Evolutionary conservation across 2,113 vertebrate species (phyloP).

Genomic region (Ophthalmolycus amberensis): DNA sequence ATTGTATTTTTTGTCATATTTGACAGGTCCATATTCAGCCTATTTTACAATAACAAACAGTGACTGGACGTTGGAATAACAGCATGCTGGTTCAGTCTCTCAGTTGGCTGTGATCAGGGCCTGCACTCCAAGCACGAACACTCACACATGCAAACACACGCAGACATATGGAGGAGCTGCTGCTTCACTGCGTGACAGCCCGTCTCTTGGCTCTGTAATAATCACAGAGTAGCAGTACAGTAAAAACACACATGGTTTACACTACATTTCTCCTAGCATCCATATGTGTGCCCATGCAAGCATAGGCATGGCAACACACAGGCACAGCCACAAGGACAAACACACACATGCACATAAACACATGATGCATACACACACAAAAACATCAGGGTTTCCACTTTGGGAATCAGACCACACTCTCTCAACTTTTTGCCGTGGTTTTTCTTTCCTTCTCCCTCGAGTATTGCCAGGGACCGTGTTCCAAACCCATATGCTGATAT

Average conservation of each 20-base stretch:
- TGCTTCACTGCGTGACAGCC: conserved; percentile 57
- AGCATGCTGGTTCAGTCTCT: not conserved
- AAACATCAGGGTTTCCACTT: conserved; percentile 76
- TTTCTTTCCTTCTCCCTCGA: conserved; percentile 66
- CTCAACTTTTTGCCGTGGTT: conserved; percentile 62
- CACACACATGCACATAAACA: conserved; percentile 24
- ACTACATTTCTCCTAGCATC: conserved; percentile 61
- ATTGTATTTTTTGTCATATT: not conserved
- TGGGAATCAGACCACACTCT: conserved; percentile 73
- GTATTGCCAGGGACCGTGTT: conserved; percentile 67
- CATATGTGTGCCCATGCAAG: conserved; percentile 60
- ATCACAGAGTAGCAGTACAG: conserved; percentile 71
- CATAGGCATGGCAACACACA: conserved; percentile 33
- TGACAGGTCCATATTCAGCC: not conserved
- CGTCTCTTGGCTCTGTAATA: conserved; percentile 62
- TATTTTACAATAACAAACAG: conserved; percentile 13
- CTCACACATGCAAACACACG: conserved; percentile 18
- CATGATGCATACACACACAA: conserved; percentile 24
- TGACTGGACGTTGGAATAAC: conserved; percentile 23
- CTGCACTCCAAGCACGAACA: conserved; percentile 19
- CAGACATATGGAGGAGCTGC: conserved; percentile 39
- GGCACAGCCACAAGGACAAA: conserved; percentile 25
- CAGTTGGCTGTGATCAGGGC: conserved; percentile 33
- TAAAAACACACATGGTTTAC: conserved; percentile 77
- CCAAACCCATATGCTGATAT: conserved; percentile 74